phyloP scores from a whole-genome alignment of 2,797 vertebrate genomes.

The Onychomys arenicola region DNA sequence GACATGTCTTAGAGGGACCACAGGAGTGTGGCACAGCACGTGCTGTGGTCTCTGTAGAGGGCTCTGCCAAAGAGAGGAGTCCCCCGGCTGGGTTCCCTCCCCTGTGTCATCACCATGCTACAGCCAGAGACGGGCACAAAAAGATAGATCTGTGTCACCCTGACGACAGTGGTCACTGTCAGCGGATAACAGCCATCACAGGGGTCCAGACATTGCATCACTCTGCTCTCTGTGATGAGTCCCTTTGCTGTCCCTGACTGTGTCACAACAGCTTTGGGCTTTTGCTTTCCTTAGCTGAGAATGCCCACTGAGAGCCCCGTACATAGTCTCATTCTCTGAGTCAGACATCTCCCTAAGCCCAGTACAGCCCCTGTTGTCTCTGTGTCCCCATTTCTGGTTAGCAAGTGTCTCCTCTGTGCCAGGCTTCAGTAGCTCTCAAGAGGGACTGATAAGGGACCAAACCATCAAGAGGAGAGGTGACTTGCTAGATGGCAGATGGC shows the following conservation, averaged over 20 bases:
- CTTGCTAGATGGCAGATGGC: not conserved
- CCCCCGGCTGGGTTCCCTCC: not conserved
- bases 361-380: not conserved
- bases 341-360: not conserved
- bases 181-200: fast-evolving
- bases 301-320: not conserved
- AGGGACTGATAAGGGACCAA: not conserved
- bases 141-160: not conserved
- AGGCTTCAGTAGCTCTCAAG: not conserved
- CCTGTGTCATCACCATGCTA: not conserved
- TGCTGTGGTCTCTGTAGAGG: not conserved
- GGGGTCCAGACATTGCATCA: not conserved
- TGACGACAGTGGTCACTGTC: not conserved
- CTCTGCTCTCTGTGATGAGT: not conserved
- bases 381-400: not conserved
- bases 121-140: no score
- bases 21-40: not conserved
- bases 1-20: not conserved
- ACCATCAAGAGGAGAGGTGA: not conserved
- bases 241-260: not conserved
- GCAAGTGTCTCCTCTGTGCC: not conserved
- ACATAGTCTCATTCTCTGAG: not conserved
- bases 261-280: not conserved
- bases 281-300: not conserved
- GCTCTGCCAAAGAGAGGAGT: not conserved